Base-by-base conservation (phyloP, 2,797 vertebrate species). In the Sebastes itinus region DNA sequence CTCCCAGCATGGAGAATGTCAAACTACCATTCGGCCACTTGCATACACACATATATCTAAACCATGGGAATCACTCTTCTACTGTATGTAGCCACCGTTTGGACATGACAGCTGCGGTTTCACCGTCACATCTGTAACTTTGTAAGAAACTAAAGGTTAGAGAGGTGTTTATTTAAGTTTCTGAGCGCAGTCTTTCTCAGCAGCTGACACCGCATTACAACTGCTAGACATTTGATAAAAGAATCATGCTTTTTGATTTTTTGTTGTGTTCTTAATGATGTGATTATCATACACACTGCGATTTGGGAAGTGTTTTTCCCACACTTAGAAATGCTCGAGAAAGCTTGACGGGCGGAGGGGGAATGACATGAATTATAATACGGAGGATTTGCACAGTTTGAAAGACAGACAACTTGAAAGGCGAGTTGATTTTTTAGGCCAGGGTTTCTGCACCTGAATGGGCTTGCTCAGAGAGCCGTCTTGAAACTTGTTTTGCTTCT, bases 361-460 rank as follows among this genome's bases (percentile, higher is more conserved):
- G 30, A 79, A 54, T 56, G 81, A 38, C 70, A 27, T 74, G 87
- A 86, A 88, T 91, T 58, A 59, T 60, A 82, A 87, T 77, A 58
- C 1, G 1, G 67, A 63, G 66, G 73, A 79, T 87, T 88, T 75
- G 55, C 74, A 68, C 78, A 74, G 55, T 81, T 80, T 81, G 77
- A 84, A 65, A 73, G 72, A 68, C 32, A 23, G 82, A 61, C 32
- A 67, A 73, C 71, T 42, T 82, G 72, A 89, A 80, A 83, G 72
- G 60, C 3, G 49, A 61, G 65, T 72, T 6, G 80, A 69, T 77
- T 73, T 73, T 87, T 73, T 55, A 61, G 62, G 54, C 55, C 59
- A 28, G 20, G 32, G 52, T 69, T 69, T 79, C 64, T 83, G 66
- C 32, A 67, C 63, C 58, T 81, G 59, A 73, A 81, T 18, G 59